These are phyloP conservation scores for Apodemia hepburni DNA, from an alignment of 2,888 invertebrate species.

Conservation along the genomic window DNA sequence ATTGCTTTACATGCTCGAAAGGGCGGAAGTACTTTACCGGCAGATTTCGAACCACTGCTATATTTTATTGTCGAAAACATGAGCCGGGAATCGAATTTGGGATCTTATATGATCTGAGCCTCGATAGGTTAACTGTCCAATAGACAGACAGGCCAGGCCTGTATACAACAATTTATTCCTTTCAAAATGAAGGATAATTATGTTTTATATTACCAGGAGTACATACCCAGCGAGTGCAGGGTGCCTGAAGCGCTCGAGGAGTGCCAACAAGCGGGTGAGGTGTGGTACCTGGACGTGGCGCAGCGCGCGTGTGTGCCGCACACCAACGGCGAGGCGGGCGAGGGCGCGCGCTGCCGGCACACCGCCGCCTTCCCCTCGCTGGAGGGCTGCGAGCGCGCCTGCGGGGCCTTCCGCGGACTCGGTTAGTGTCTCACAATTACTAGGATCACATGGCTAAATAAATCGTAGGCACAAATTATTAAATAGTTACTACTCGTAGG, in stretches of 20 bases:
- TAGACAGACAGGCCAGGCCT: too few relatives aligned
- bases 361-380: constrained; percentile 82
- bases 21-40: too few relatives aligned
- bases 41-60: too few relatives aligned
- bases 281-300: constrained; percentile 49
- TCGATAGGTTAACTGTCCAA: too few relatives aligned
- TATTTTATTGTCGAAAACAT: too few relatives aligned
- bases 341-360: constrained; percentile 77
- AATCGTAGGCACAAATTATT: too few relatives aligned
- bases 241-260: constrained; percentile 40
- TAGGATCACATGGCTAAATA: too few relatives aligned
- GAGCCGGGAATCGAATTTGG: too few relatives aligned
- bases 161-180: too few relatives aligned
- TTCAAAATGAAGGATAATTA: not conserved
- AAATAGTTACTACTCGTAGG: too few relatives aligned
- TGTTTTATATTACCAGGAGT: constrained; percentile 29
- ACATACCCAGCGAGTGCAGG: constrained; percentile 42
- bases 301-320: constrained; percentile 65
- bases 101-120: too few relatives aligned
- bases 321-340: constrained; percentile 46
- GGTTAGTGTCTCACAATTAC: constrained; percentile 65
- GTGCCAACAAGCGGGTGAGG: constrained; percentile 42
- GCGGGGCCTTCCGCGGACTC: constrained; percentile 85
- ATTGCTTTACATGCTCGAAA: too few relatives aligned
- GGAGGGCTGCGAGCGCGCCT: constrained; percentile 88